These are phyloP conservation scores for Drepana falcataria DNA, from an alignment of 2,888 invertebrate species.

Conservation along the genomic window DNA sequence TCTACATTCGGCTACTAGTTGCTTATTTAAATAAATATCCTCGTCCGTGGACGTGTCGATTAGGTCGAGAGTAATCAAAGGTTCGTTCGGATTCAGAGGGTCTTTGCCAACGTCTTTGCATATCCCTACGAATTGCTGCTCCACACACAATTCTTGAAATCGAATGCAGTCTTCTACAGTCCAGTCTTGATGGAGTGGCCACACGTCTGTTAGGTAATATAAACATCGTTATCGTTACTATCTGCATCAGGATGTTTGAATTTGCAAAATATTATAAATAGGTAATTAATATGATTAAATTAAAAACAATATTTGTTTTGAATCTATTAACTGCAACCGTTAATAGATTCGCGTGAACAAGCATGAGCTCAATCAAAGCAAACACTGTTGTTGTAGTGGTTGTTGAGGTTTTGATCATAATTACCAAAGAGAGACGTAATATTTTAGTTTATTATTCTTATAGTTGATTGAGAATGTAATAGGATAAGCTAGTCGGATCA, in stretches of 20 bases:
- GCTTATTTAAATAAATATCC: slow-evolving; percentile 82
- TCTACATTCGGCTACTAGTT: slow-evolving; percentile 81
- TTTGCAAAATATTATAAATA: too few relatives aligned
- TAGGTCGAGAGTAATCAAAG: slow-evolving; percentile 81
- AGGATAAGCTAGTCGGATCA: too few relatives aligned
- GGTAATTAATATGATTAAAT: too few relatives aligned
- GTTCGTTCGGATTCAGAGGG: slow-evolving; percentile 79
- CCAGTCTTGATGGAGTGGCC: slow-evolving; percentile 82
- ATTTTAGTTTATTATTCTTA: too few relatives aligned
- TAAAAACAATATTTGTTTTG: too few relatives aligned
- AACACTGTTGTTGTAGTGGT: too few relatives aligned
- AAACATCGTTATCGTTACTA: not conserved
- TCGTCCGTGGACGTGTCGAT: slow-evolving; percentile 84
- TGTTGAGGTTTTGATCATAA: too few relatives aligned
- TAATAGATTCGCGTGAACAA: too few relatives aligned
- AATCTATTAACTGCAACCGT: too few relatives aligned
- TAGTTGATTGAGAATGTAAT: too few relatives aligned
- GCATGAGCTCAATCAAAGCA: too few relatives aligned
- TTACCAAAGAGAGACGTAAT: too few relatives aligned
- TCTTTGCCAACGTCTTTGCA: slow-evolving; percentile 81
- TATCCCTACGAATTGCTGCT: slow-evolving; percentile 83
- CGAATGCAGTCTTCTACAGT: slow-evolving; percentile 84
- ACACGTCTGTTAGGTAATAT: slow-evolving; percentile 56
- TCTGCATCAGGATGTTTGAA: not conserved
- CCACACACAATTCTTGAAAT: slow-evolving; percentile 85